Conservation (phyloP, 2,797 vertebrate species). For the Sarcoramphus papa region DNA sequence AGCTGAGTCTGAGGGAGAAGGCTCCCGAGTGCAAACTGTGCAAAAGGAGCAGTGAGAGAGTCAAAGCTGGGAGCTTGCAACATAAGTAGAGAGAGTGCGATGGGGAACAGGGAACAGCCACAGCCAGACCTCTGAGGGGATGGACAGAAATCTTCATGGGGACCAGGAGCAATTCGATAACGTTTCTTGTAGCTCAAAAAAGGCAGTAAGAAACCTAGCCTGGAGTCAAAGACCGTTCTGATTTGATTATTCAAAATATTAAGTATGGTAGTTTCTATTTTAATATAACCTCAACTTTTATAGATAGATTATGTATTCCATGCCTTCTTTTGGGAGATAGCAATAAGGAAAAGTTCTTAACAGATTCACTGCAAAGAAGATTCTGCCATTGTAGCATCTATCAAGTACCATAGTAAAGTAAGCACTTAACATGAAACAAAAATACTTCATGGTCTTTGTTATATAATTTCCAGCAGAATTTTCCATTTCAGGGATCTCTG, state of each 20-base stretch:
- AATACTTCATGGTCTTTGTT: background rate
- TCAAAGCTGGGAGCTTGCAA: background rate
- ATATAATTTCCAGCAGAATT: background rate
- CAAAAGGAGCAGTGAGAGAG: background rate
- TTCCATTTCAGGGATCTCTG: background rate
- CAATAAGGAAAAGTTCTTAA: background rate
- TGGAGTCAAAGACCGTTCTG: background rate
- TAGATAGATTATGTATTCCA: background rate
- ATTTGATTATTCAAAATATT: background rate
- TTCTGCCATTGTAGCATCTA: background rate
- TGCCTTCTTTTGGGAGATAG: background rate
- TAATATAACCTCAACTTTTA: background rate
- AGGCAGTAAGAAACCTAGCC: background rate
- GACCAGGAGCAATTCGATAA: background rate
- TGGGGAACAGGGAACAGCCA: background rate
- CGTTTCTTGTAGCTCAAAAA: background rate
- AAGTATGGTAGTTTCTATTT: background rate
- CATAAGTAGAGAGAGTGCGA: background rate
- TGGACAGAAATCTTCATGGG: background rate
- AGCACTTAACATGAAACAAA: background rate
- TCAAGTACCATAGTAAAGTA: background rate
- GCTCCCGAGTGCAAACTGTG: background rate
- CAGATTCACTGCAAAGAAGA: background rate
- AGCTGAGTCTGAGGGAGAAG: background rate
- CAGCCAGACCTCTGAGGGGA: background rate